Evolutionary conservation across 37 sponge, comb jelly and placozoan genomes (phyloP).

Genomic region (Chondrilla cf. caribensis): DNA sequence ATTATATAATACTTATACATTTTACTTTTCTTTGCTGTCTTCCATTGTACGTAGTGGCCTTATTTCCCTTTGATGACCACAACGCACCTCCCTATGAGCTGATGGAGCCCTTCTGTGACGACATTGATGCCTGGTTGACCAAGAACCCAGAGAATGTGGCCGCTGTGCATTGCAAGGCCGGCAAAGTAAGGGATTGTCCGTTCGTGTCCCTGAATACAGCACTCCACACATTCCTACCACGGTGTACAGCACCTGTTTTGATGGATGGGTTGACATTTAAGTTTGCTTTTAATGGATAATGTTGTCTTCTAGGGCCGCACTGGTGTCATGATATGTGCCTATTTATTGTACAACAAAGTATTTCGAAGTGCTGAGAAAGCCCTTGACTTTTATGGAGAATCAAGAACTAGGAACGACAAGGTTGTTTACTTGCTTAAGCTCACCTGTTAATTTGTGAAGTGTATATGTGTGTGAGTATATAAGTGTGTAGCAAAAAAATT

Average conservation of each 20-base stretch:
- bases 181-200: slow-evolving; percentile 80
- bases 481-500: not conserved
- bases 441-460: not conserved
- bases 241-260: too few relatives aligned
- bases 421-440: slow-evolving; percentile 54
- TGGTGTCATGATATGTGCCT: slow-evolving; percentile 97
- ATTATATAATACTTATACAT: too few relatives aligned
- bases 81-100: slow-evolving; percentile 97
- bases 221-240: too few relatives aligned
- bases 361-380: slow-evolving; percentile 81
- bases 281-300: too few relatives aligned
- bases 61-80: slow-evolving; percentile 99
- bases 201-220: too few relatives aligned
- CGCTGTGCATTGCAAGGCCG: slow-evolving; percentile 97
- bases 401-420: slow-evolving; percentile 92
- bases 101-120: slow-evolving; percentile 96
- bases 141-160: slow-evolving; percentile 82
- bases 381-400: slow-evolving; percentile 93
- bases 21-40: too few relatives aligned
- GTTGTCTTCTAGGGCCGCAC: slow-evolving; percentile 82
- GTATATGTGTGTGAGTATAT: too few relatives aligned
- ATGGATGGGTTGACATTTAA: too few relatives aligned
- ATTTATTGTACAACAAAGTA: slow-evolving; percentile 68
- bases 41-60: too few relatives aligned
- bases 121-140: slow-evolving; percentile 82